phyloP scores from a whole-genome alignment of 1,140 invertebrate species.

The Drosophila takahashii region DNA sequence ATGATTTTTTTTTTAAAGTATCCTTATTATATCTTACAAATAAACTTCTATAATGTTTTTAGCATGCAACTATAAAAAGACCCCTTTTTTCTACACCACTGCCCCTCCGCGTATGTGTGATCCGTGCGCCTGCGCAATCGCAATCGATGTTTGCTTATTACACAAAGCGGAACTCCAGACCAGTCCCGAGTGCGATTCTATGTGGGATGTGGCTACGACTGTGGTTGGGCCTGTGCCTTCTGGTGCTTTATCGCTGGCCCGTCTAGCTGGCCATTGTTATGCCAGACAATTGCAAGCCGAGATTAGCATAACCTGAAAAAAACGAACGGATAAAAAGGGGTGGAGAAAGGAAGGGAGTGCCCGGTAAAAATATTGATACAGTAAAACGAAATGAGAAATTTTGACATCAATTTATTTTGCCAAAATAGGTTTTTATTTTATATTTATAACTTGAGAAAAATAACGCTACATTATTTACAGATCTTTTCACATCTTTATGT shows the following conservation, averaged over 20 bases:
- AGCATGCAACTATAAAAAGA: too few relatives aligned
- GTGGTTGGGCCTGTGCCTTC: conserved; percentile 3
- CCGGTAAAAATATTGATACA: conserved; percentile 2
- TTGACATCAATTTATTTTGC: conserved; percentile 5
- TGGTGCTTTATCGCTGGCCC: conserved; percentile 35
- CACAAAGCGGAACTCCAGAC: conserved; percentile 75
- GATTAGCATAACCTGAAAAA: conserved; percentile 56
- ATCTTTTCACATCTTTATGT: too few relatives aligned
- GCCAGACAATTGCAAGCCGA: conserved; percentile 52
- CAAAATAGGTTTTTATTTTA: too few relatives aligned
- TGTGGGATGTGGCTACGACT: conserved; percentile 33
- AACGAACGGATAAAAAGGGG: conserved; percentile 3
- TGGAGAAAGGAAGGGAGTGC: conserved; percentile 29
- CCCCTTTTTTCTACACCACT: not conserved
- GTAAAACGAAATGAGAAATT: not conserved
- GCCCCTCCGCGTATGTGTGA: conserved; percentile 11
- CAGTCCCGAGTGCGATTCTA: conserved; percentile 35
- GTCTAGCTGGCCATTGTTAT: conserved; percentile 49
- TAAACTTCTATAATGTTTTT: too few relatives aligned
- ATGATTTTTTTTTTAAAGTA: not conserved
- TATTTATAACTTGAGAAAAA: too few relatives aligned
- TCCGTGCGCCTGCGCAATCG: conserved; percentile 44
- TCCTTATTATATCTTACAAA: not conserved
- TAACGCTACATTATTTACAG: too few relatives aligned
- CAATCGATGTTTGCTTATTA: conserved; percentile 57